Base-by-base conservation (phyloP, 2,113 vertebrate species). In the Zapus hudsonius region DNA sequence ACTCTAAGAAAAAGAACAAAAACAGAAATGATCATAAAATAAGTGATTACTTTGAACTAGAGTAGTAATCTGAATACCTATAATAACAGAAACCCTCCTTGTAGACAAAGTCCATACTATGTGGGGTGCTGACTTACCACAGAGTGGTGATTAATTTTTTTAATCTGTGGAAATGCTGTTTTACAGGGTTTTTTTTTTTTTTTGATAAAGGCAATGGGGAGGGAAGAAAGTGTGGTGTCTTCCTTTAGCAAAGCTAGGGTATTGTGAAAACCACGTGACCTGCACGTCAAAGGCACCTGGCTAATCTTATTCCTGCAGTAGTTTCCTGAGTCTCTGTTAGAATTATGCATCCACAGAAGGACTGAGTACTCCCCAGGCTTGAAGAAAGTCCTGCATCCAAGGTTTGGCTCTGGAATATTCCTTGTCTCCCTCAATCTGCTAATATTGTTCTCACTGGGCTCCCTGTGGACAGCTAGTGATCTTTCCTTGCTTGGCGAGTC, bases 241-340 rank as follows among this genome's bases (percentile, higher is more conserved):
- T 76, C 69, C 27, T 57, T 38, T 0, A 42, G 33, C 23, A 52
- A 84, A 63, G 22, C 3, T 55, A 42, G 20, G n/a, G 7, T 52
- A 76, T 75, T 31, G 47, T 72, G n/a, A 79, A 33, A 55, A 10
- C n/a, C 4, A 23, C 13, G 52, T 25, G 0, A 0, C 42, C 22
- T 29, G 13, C 33, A 69, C 17, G 33, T 40, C 15, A 59, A 20
- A 25, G 7, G 42, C 9, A 67, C 5, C 1, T 1, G 2, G 36
- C 33, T 42, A 4, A 3, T 44, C 19, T 0, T 0, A 31, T 31
- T 59, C 3, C 8, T 6, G 7, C 33, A 57, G 9, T 0, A 0
- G 59, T 42, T 59, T 63, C 27, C 47, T 0, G 5, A 74, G 70
- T 23, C 33, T 4, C 20, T 9, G 2, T 33, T 22, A 42, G 38